These are phyloP conservation scores for Stichopus chloronotus DNA, from an alignment of 35 echinoderm and acorn worm genomes.

Conservation along the genomic window DNA sequence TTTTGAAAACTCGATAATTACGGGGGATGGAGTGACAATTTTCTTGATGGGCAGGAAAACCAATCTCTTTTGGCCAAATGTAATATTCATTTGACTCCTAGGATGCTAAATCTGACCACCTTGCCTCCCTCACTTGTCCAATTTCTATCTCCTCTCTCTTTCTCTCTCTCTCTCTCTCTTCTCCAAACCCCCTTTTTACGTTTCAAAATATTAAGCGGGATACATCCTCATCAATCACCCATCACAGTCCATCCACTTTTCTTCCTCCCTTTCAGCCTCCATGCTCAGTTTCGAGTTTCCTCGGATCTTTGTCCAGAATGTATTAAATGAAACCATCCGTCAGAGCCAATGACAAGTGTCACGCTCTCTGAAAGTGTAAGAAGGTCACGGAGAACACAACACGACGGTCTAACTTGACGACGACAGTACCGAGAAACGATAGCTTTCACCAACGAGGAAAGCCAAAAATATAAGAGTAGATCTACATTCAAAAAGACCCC, in stretches of 20 bases:
- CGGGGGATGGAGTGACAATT: too few relatives aligned
- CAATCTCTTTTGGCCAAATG: too few relatives aligned
- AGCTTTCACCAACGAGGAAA: background rate
- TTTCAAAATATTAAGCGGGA: background rate
- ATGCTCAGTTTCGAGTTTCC: constrained; percentile 20
- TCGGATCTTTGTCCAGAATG: constrained; percentile 11
- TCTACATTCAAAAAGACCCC: too few relatives aligned
- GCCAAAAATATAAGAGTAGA: too few relatives aligned
- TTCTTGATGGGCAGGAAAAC: too few relatives aligned
- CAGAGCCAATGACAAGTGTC: constrained; percentile 17
- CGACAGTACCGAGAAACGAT: background rate
- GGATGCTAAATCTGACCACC: background rate
- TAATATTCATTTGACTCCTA: too few relatives aligned
- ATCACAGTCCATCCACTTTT: background rate
- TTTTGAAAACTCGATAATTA: too few relatives aligned
- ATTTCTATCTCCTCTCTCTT: background rate
- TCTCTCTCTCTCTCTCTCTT: background rate
- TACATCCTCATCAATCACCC: constrained; percentile 24
- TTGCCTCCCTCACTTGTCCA: background rate
- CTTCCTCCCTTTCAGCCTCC: background rate
- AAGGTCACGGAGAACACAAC: background rate
- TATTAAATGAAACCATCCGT: constrained; percentile 37
- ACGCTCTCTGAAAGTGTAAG: constrained; percentile 19
- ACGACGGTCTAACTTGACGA: background rate
- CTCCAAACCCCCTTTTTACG: background rate